Evolutionary conservation across 2,113 vertebrate species (phyloP), one percentile per base, ranked within the genome.

Genomic region (Cheilinus undulatus): DNA sequence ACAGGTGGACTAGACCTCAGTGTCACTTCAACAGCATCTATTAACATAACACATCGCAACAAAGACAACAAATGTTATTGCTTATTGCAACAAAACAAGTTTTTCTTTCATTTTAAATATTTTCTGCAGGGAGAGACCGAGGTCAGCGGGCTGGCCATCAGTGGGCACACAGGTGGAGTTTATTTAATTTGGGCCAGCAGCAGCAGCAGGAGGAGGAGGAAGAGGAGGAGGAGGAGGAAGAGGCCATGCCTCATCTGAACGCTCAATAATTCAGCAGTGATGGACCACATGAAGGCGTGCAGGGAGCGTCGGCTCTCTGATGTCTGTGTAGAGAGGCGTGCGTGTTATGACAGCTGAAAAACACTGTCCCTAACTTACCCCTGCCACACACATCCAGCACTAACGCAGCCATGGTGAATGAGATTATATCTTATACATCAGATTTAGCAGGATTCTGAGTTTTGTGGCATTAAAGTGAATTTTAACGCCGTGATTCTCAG

Each of bases 261-360:
- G 9, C 49, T 84, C 63, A 80, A 80, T 80, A 84, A 73, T 80
- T 76, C 67, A 73, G 61, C 52, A 46, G 59, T 14, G 0, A 63
- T 14, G 2, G 52, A 4, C 49, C 1, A 4, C 26, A 20, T 27
- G 27, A 19, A 57, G 61, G 49, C n/a, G 0, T 1, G 64, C 30
- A 0, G 56, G 42, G 32, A 60, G 52, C 40, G 40, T 17, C 3
- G 7, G 30, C 65, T 59, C 64, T 80, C 64, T 69, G 65, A 80
- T 64, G 52, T 80, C 77, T 22, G 1, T 5, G 45, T 0, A 0
- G 2, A 22, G 32, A 5, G 1, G n/a, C 9, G 15, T 40, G 61
- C 2, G 27, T 24, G 42, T 45, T 20, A 5, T 61, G 40, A 76
- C 54, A 65, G 59, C 3, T 17, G 0, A 8, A 46, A 34, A 26